phyloP scores from a whole-genome alignment of 2,888 invertebrate genomes.

The Crocallis elinguaria region DNA sequence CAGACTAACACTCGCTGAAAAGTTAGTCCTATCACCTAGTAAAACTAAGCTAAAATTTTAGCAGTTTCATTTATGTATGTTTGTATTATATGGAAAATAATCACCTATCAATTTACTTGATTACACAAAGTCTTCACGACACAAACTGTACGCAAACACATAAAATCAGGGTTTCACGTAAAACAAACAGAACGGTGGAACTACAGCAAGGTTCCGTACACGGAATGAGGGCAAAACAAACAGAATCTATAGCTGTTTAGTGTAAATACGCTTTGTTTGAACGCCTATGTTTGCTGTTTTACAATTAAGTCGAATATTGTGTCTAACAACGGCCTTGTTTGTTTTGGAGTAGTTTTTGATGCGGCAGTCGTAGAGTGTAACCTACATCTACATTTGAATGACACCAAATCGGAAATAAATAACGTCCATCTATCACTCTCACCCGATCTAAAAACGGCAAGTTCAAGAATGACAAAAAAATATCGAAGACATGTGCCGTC shows the following conservation, averaged over 20 bases:
- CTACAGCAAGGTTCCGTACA: slow-evolving; percentile 38
- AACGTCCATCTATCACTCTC: too few relatives aligned
- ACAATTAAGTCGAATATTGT: slow-evolving; percentile 1
- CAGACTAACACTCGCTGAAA: too few relatives aligned
- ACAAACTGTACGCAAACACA: slow-evolving; percentile 9
- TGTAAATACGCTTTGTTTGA: slow-evolving; percentile 25
- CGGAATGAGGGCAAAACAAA: slow-evolving; percentile 50
- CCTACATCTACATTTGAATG: too few relatives aligned
- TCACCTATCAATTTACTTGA: background rate
- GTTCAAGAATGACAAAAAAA: too few relatives aligned
- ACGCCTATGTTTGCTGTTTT: slow-evolving; percentile 1
- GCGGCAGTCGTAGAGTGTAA: background rate
- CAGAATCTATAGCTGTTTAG: slow-evolving; percentile 40
- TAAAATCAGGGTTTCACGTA: slow-evolving; percentile 9
- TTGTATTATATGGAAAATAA: background rate
- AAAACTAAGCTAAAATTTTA: too few relatives aligned
- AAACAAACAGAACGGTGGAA: slow-evolving; percentile 32
- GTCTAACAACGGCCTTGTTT: background rate
- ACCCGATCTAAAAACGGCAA: too few relatives aligned
- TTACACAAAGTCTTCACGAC: slow-evolving; percentile 1
- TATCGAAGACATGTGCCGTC: too few relatives aligned
- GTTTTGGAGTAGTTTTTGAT: background rate
- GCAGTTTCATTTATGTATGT: too few relatives aligned
- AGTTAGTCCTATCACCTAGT: too few relatives aligned
- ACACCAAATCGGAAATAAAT: too few relatives aligned